Evolutionary conservation across 1,140 invertebrate species (phyloP), one percentile per base, ranked within the genome.

Genomic region (Nomia melanderi): DNA sequence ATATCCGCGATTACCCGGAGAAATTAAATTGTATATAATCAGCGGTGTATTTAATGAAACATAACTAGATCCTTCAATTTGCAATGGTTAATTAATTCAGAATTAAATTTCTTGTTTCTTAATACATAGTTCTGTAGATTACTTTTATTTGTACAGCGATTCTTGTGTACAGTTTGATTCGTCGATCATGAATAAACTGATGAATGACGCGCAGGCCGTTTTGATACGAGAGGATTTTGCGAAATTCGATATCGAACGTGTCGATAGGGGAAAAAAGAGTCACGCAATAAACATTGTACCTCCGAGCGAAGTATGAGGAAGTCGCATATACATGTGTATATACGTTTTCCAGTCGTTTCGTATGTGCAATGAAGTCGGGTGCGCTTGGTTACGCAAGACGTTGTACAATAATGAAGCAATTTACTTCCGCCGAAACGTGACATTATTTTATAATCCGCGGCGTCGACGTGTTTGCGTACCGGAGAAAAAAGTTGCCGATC

Each of bases 341-440:
- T 36, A 62, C 60, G 70, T 73, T 73, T 53, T 73, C 25, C 60
- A 73, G 50, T 65, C 27, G 64, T 69, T 65, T 59, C 67, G 54
- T 76, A 76, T 69, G 57, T 76, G 47, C 47, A 76, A 69, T 69
- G 73, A 76, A 69, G 17, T 23, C 54, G 23, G 17, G 41, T 1
- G 41, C 11, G 17, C 9, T 2, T 17, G 31, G 65, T 69, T 76
- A 47, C 54, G 65, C 65, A 76, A 76, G 44, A 56, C 62, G 9
- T 59, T 59, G 65, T 69, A 76, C 64, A 76, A 76, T 69, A 76
- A 76, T 69, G 73, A 76, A 76, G 65, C 79, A 63, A 57, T 81
- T 82, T 81, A 70, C 60, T 82, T 71, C 62, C 64, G 75, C 17
- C 74, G 56, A 82, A 82, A 83, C 69, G 56, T 62, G 67, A 78